Base-by-base conservation (phyloP, 1,140 invertebrate genomes). In the Magallana ariakensis region DNA sequence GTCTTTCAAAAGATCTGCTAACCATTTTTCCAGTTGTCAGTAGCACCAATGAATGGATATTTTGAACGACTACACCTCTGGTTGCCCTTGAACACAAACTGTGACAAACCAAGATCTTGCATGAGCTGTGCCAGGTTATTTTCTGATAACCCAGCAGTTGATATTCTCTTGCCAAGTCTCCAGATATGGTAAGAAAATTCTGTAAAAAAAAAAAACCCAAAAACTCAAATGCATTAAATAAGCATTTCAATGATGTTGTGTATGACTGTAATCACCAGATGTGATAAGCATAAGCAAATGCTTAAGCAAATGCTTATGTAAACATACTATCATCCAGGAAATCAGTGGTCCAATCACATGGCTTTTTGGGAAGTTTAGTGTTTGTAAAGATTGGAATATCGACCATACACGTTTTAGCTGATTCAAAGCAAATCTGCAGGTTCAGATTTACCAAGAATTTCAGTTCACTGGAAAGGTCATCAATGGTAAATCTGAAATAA, bases 401-500 rank as follows among this genome's bases (percentile, higher is more conserved):
- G 26, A 88, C 46, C 56, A 87, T 54, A 87, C 89, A 90, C 6
- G 80, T 10, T 11, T 80, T 86, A 66, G 55, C 46, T 10, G 70
- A 33, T 22, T 90, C 89, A 85, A 90, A 88, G 81, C 89, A 90
- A n/a, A 88, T 55, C 60, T 85, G 85, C 4, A 90, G 53, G 80
- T 90, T 87, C 46, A 90, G 46, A 54, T 88, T 88, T 16, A 90
- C 33, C 19, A 85, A 55, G 53, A 82, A 90, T 80, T 88, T 88
- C 55, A 54, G 53, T 55, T 90, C 89, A 15, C 57, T 83, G 55
- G 53, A 46, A 6, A 89, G 26, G 80, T 90, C 85, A 26, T 87
- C 87, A n/a, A 90, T 83, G 10, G 82, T 83, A 80, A 89, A 90
- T n/a, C 88, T 90, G 87, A 15, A 13, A 13, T 26, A 16, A 82